phyloP scores from a whole-genome alignment of 1,140 invertebrate species.

The Hyphantria cunea region DNA sequence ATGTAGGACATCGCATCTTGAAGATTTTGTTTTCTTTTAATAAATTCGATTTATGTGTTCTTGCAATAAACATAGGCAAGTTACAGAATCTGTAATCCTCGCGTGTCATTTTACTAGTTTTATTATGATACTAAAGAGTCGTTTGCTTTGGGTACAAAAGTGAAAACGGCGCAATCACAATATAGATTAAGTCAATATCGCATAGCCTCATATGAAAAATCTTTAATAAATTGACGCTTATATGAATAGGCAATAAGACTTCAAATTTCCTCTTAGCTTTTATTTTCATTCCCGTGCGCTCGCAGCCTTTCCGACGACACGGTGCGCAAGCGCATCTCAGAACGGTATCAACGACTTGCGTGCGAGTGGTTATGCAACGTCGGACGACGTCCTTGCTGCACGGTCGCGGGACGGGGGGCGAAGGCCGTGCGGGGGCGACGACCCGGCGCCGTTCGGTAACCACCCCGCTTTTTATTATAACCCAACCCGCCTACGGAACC shows the following conservation, averaged over 20 bases:
- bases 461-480: constrained; percentile 61
- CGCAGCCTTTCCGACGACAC: constrained; percentile 27
- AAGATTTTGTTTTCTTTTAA: too few species aligned
- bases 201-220: constrained; percentile 7
- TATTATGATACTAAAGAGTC: neutral
- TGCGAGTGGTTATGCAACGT: constrained; percentile 68
- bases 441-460: constrained; percentile 53
- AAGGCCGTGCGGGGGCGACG: constrained; percentile 63
- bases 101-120: too few species aligned
- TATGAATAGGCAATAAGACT: constrained; percentile 35
- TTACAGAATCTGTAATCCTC: too few species aligned
- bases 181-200: constrained; percentile 18
- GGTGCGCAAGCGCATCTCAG: constrained; percentile 37
- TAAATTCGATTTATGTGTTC: too few species aligned
- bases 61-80: too few species aligned
- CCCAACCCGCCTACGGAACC: constrained; percentile 38
- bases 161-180: constrained; percentile 26
- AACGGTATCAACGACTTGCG: constrained; percentile 62
- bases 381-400: constrained; percentile 65
- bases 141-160: constrained; percentile 1
- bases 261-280: constrained; percentile 35
- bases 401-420: constrained; percentile 47
- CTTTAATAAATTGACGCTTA: constrained; percentile 27
- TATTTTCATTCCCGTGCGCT: constrained; percentile 41
- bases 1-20: too few species aligned